Conservation (phyloP, 2,113 vertebrate species). For the Salvelinus alpinus region DNA sequence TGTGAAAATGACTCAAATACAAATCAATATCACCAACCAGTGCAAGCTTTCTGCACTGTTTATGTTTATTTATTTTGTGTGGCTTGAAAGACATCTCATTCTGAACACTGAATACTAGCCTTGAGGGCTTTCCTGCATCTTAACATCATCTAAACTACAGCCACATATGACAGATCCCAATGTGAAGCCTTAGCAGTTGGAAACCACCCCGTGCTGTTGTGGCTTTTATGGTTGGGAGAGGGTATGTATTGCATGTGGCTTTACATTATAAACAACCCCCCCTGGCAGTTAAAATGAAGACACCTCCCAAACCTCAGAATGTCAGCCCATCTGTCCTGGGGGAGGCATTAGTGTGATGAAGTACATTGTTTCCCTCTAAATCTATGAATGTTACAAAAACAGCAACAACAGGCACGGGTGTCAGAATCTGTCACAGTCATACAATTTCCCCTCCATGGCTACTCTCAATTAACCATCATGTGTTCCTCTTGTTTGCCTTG, state of each 20-base stretch:
- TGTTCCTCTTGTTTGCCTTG: constrained; percentile 6
- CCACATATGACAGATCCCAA: constrained; percentile 16
- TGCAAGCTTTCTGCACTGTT: background rate
- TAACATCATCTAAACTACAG: constrained; percentile 21
- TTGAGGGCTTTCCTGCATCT: constrained; percentile 8
- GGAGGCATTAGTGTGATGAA: constrained; percentile 27
- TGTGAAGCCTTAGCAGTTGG: constrained; percentile 1
- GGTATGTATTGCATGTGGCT: constrained; percentile 7
- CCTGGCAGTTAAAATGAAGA: constrained; percentile 7
- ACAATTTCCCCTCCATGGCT: background rate
- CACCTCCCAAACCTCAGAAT: constrained; percentile 11
- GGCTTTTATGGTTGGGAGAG: constrained; percentile 5
- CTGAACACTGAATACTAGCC: background rate
- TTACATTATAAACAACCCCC: background rate
- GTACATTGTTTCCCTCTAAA: constrained; percentile 21
- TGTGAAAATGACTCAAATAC: background rate
- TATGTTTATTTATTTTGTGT: background rate
- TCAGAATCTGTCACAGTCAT: constrained; percentile 24
- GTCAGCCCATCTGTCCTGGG: background rate
- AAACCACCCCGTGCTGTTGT: constrained; percentile 12
- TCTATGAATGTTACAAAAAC: constrained; percentile 7
- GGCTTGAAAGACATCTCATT: constrained; percentile 16
- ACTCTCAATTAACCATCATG: constrained; percentile 16
- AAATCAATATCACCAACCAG: constrained; percentile 1
- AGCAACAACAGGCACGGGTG: constrained; percentile 7